These are phyloP conservation scores for Gasterosteus aculeatus DNA, from an alignment of 2,113 vertebrate genomes.

Conservation along the genomic window DNA sequence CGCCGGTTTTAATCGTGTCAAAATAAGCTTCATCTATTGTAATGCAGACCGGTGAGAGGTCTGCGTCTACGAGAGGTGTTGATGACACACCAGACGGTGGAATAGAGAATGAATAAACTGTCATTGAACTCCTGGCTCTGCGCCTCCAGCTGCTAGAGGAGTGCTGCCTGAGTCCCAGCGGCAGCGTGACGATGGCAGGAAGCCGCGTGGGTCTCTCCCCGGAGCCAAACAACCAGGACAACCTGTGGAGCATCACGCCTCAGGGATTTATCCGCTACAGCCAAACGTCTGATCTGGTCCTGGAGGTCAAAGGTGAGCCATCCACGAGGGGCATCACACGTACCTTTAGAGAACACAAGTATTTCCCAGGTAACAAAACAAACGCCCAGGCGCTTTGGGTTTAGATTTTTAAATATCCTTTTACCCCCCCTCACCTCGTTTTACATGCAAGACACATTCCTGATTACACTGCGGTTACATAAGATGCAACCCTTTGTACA, in stretches of 20 bases:
- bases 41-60: too few species aligned
- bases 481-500: neutral
- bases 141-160: slow-evolving; percentile 86
- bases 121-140: neutral
- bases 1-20: neutral
- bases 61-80: neutral
- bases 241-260: slow-evolving; percentile 88
- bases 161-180: slow-evolving; percentile 86
- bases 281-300: slow-evolving; percentile 83
- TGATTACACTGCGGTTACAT: neutral
- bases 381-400: neutral
- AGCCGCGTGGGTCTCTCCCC: slow-evolving; percentile 86
- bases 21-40: neutral
- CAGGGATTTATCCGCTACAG: slow-evolving; percentile 88
- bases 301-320: slow-evolving; percentile 94
- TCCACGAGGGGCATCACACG: too few species aligned
- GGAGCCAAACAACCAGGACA: slow-evolving; percentile 75
- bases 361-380: neutral
- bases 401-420: neutral
- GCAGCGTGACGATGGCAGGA: slow-evolving; percentile 87
- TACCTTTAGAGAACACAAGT: neutral
- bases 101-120: neutral
- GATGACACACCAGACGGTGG: neutral
- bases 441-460: neutral
- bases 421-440: neutral